phyloP scores from a whole-genome alignment of 1,140 invertebrate species.

The Pseudomyrmex sp. region DNA sequence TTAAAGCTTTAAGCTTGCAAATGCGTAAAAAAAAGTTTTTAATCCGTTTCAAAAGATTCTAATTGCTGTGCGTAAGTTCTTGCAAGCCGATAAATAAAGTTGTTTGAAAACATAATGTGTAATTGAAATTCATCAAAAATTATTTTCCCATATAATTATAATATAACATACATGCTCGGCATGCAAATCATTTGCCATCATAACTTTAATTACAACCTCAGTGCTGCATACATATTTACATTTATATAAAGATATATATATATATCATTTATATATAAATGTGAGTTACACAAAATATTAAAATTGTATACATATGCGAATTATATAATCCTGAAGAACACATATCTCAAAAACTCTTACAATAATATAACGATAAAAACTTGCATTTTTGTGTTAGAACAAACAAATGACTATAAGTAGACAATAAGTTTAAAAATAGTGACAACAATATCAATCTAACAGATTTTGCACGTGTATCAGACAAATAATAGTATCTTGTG shows the following conservation, averaged over 20 bases:
- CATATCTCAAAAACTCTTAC: conserved; percentile 2
- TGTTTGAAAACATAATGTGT: conserved; percentile 43
- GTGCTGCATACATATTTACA: conserved; percentile 57
- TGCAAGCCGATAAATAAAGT: conserved; percentile 35
- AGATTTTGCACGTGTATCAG: background rate
- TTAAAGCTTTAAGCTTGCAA: conserved; percentile 45
- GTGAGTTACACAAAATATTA: conserved; percentile 15
- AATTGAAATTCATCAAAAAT: conserved; percentile 39
- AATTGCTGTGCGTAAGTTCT: conserved; percentile 28
- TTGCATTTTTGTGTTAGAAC: conserved; percentile 4
- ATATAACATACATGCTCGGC: conserved; percentile 64
- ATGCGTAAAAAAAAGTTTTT: conserved; percentile 19
- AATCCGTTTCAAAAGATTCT: conserved; percentile 7
- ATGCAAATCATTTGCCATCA: conserved; percentile 62
- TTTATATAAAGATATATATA: conserved; percentile 23
- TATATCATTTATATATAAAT: conserved; percentile 15
- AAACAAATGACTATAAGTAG: background rate
- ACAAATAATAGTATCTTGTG: background rate
- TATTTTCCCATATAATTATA: conserved; percentile 29
- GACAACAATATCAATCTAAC: background rate
- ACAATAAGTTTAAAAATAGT: background rate
- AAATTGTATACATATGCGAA: conserved; percentile 7
- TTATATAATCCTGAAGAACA: conserved; percentile 11
- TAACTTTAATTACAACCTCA: conserved; percentile 32
- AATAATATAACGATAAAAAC: conserved; percentile 14